phyloP scores from a whole-genome alignment of 2,888 invertebrate species.

The Troides oblongomaculatus region DNA sequence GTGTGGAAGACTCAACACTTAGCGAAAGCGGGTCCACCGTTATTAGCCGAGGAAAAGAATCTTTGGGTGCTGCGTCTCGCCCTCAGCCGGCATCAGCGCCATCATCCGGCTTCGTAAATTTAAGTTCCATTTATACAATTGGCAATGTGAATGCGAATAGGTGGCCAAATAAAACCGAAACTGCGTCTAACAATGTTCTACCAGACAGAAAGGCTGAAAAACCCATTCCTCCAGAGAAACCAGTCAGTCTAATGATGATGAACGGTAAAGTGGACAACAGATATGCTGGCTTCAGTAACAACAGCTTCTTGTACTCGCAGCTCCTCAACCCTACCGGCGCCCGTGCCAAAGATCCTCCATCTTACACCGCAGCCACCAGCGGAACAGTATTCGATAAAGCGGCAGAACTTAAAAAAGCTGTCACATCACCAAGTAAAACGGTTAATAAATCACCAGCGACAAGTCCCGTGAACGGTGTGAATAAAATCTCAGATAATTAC shows the following conservation, averaged over 20 bases:
- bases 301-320: conserved; percentile 73
- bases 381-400: conserved; percentile 55
- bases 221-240: conserved; percentile 73
- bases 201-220: conserved; percentile 65
- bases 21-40: conserved; percentile 54
- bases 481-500: conserved; percentile 76
- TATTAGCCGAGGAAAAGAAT: conserved; percentile 35
- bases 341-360: conserved; percentile 66
- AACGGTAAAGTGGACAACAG: conserved; percentile 71
- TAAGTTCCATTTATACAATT: conserved; percentile 72
- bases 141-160: conserved; percentile 56
- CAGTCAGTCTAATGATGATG: conserved; percentile 73
- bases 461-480: conserved; percentile 68
- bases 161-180: conserved; percentile 48
- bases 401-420: conserved; percentile 39
- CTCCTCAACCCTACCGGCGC: conserved; percentile 57
- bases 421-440: conserved; percentile 54
- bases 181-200: conserved; percentile 50
- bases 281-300: conserved; percentile 65
- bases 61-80: conserved; percentile 36
- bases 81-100: conserved; percentile 39
- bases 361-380: conserved; percentile 62
- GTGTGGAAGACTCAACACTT: conserved; percentile 67
- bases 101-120: conserved; percentile 62
- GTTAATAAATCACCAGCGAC: conserved; percentile 51